phyloP scores from a whole-genome alignment of 2,797 vertebrate species.

The Botia almorhae region DNA sequence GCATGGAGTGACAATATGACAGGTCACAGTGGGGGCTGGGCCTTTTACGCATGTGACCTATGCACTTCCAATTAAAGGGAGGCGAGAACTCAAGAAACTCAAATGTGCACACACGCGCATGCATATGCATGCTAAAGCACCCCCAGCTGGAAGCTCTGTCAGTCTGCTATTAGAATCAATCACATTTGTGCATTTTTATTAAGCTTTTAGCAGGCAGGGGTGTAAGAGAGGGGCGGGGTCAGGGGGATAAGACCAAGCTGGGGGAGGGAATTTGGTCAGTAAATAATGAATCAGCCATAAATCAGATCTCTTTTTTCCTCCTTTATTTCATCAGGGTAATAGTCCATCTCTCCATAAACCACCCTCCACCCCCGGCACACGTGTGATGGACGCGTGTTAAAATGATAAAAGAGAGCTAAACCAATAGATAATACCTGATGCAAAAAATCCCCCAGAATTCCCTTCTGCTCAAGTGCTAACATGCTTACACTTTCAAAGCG shows the following conservation, averaged over 20 bases:
- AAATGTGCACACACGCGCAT: constrained; percentile 47
- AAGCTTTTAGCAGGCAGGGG: constrained; percentile 69
- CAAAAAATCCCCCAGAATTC: constrained; percentile 37
- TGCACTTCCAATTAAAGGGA: constrained; percentile 46
- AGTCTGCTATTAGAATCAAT: constrained; percentile 81
- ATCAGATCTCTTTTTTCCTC: constrained; percentile 65
- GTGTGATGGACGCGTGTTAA: constrained; percentile 48
- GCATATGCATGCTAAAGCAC: constrained; percentile 66
- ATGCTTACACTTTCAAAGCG: constrained; percentile 14
- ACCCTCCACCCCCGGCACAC: constrained; percentile 8
- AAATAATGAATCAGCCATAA: constrained; percentile 83
- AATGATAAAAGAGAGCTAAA: constrained; percentile 51
- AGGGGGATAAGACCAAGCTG: constrained; percentile 19
- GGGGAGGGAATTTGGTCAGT: constrained; percentile 69
- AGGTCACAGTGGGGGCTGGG: constrained; percentile 34
- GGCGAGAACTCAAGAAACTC: constrained; percentile 14
- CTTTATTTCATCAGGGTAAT: constrained; percentile 76
- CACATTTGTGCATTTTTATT: constrained; percentile 79
- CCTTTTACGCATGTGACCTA: constrained; percentile 49
- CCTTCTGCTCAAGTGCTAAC: constrained; percentile 22
- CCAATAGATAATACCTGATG: constrained; percentile 39
- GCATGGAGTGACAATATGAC: constrained; percentile 43
- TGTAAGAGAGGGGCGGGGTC: constrained; percentile 47
- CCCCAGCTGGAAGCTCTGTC: constrained; percentile 78
- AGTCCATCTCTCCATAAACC: constrained; percentile 59